These are phyloP conservation scores for Bombus superbus DNA, from an alignment of 1,140 invertebrate species.

Conservation along the genomic window DNA sequence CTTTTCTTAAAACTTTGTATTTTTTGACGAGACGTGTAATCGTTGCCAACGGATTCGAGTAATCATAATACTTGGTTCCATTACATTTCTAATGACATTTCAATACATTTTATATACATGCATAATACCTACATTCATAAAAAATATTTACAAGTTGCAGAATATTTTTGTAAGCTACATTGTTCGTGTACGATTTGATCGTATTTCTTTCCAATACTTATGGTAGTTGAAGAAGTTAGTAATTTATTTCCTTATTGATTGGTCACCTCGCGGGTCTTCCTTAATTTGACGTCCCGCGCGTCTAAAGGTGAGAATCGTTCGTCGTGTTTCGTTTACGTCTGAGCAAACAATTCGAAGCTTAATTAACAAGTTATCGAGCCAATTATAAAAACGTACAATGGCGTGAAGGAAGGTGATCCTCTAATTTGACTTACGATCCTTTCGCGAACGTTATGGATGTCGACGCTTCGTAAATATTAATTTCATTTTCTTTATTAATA, in stretches of 20 bases:
- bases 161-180: no score
- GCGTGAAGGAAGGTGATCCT: constrained; percentile 27
- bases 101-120: no score
- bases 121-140: no score
- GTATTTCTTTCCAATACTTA: not conserved
- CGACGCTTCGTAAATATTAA: not conserved
- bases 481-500: not conserved
- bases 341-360: constrained; percentile 45
- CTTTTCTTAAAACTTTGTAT: no score
- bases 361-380: constrained; percentile 59
- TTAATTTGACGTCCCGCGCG: constrained; percentile 32
- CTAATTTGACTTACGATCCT: constrained; percentile 50
- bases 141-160: no score
- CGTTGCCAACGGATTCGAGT: no score
- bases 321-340: constrained; percentile 44
- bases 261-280: not conserved
- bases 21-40: no score
- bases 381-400: constrained; percentile 71
- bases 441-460: not conserved
- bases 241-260: constrained; percentile 8
- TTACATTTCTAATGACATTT: no score
- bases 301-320: constrained; percentile 12
- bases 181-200: no score
- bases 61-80: no score
- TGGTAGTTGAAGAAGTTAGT: not conserved